These are phyloP conservation scores for Papilio xuthus DNA, from an alignment of 1,140 invertebrate species.

Conservation along the genomic window DNA sequence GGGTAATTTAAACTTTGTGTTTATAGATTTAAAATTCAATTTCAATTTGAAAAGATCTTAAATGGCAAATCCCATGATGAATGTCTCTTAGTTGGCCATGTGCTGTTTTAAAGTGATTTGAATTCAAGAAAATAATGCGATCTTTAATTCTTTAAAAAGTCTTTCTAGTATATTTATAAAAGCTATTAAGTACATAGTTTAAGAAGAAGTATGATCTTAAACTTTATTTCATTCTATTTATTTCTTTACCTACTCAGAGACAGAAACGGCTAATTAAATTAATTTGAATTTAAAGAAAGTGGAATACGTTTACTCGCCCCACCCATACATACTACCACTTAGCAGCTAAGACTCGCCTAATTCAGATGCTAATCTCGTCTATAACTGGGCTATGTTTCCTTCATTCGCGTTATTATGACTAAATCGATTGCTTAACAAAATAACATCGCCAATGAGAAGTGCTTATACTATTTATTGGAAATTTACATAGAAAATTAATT, in stretches of 20 bases:
- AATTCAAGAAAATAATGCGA: slow-evolving; percentile 50
- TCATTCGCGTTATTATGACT: slow-evolving; percentile 50
- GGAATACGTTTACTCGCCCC: slow-evolving; percentile 55
- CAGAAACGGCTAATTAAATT: slow-evolving; percentile 63
- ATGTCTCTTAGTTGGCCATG: slow-evolving; percentile 67
- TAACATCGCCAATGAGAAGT: slow-evolving; percentile 41
- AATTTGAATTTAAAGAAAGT: slow-evolving; percentile 65
- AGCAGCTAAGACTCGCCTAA: slow-evolving; percentile 59
- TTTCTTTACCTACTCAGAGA: background rate
- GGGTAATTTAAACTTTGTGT: slow-evolving; percentile 46
- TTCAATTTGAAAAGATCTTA: slow-evolving; percentile 13
- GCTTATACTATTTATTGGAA: background rate
- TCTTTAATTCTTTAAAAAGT: slow-evolving; percentile 44
- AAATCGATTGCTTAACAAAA: slow-evolving; percentile 53
- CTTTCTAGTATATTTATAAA: background rate
- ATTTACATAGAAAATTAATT: background rate
- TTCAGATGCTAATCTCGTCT: slow-evolving; percentile 65
- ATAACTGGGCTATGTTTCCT: slow-evolving; percentile 65
- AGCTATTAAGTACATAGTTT: background rate
- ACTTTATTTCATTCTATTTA: background rate
- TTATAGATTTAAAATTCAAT: slow-evolving; percentile 37
- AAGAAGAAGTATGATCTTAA: background rate
- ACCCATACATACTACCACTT: slow-evolving; percentile 51
- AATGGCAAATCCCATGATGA: slow-evolving; percentile 61
- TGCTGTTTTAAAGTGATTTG: slow-evolving; percentile 56